A percentile compares a stretch with the other conserved stretches of the same genome.
These are phyloP conservation scores for Prionace glauca DNA, from an alignment of 2,797 vertebrate genomes.

Conservation along the genomic window DNA sequence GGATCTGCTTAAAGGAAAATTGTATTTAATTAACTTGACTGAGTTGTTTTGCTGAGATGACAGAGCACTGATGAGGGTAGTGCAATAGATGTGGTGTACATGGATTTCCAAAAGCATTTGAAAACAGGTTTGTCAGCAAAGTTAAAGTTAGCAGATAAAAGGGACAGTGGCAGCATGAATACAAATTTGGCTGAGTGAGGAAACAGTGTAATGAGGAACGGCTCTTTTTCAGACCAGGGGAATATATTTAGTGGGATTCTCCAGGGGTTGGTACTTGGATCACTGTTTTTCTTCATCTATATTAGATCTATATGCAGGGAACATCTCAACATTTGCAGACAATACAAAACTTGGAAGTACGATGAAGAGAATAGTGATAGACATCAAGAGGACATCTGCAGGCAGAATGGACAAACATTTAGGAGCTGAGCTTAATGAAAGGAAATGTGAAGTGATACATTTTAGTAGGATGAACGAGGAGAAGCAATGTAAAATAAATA, in stretches of 20 bases:
- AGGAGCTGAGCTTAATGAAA: neutral
- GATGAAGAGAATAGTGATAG: neutral
- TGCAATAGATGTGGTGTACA: neutral
- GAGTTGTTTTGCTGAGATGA: neutral
- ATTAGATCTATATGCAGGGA: neutral
- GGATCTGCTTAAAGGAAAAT: neutral
- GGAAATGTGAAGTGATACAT: neutral
- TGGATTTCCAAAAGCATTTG: neutral
- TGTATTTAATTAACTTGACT: neutral
- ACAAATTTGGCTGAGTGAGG: neutral
- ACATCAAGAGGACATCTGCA: neutral
- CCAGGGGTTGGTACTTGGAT: neutral
- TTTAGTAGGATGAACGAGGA: neutral
- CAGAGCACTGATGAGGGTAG: neutral
- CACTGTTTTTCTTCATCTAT: neutral
- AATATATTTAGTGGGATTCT: neutral
- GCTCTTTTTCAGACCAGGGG: neutral
- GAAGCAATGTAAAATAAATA: neutral
- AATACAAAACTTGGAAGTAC: neutral
- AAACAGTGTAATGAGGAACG: neutral
- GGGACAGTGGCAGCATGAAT: neutral
- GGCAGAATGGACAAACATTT: neutral
- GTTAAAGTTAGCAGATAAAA: neutral
- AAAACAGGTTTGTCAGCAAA: neutral
- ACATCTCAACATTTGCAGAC: neutral